Evolutionary conservation across 1,140 invertebrate species (phyloP), one percentile per base, ranked within the genome.

Genomic region (Epicauta chinensis): DNA sequence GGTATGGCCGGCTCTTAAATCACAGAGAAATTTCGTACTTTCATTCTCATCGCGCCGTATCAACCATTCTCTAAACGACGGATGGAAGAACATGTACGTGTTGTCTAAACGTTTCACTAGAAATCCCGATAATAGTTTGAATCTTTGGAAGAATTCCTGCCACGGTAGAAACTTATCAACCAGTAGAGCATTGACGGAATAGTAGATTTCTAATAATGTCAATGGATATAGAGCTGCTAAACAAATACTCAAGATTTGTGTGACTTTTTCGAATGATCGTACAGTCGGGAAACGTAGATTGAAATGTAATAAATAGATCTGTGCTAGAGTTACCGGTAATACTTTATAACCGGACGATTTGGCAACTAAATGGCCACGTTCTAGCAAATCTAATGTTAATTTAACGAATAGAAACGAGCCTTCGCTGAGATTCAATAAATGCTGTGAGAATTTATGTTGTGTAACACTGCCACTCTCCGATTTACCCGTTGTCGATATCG

Each of bases 31-130:
- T 70, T 95, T 96, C 0, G 81, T 81, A 30, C 83, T 87, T 68
- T 96, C 92, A 43, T 83, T 84, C 55, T 95, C 92, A 50, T 93
- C 90, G 12, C 93, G 74, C n/a, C 90, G 73, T 56, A 94, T 89
- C 29, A 97, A 75, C 93, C 93, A 97, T 74, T 97, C 94, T 75
- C 93, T 87, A 71, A 97, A 93, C 7, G 92, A 91, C 1, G 93
- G 92, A 71, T 97, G 93, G 70, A 96, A 95, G 68, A 96, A 94
- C 91, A 96, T 95, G 71, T 91, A 93, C 0, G 91, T 94, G 64
- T 90, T 87, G 71, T 97, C 93, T 46, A 88, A 76, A 36, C 93
- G 77, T 66, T 91, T 90, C 44, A 93, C 86, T 1, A 97, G 75
- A 62, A 96, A 91, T 41, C 88, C 89, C 43, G 84, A 81, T 9